phyloP scores from a whole-genome alignment of 2,797 vertebrate species.

The Anas flavirostris region DNA sequence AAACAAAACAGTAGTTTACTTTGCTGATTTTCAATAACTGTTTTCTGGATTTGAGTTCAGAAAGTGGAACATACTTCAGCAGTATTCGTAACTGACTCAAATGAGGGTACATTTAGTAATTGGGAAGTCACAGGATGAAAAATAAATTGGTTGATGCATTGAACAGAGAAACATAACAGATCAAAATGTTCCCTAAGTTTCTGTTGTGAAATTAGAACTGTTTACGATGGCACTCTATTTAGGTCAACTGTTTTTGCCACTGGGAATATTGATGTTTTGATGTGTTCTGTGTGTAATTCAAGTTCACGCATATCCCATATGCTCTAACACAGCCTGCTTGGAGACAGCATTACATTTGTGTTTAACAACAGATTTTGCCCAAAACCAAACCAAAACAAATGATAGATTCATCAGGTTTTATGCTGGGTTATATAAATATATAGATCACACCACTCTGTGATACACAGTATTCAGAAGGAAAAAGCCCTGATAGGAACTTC shows the following conservation, averaged over 20 bases:
- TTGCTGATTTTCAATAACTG: neutral
- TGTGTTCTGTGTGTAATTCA: neutral
- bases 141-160: neutral
- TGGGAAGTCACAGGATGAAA: neutral
- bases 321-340: neutral
- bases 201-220: neutral
- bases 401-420: neutral
- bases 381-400: neutral
- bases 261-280: neutral
- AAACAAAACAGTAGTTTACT: neutral
- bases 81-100: neutral
- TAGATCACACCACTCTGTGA: neutral
- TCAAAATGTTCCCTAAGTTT: neutral
- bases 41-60: neutral
- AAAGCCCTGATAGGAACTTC: neutral
- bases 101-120: neutral
- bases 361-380: neutral
- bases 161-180: neutral
- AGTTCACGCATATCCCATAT: neutral
- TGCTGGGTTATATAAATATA: neutral
- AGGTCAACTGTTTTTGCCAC: slow-evolving; percentile 39
- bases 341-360: neutral
- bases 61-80: neutral
- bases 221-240: neutral
- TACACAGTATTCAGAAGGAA: neutral